Percentiles rank a stretch among this genome's conserved stretches.
phyloP scores from a whole-genome alignment of 2,797 vertebrate genomes.

The Hypotaenidia okinawae region DNA sequence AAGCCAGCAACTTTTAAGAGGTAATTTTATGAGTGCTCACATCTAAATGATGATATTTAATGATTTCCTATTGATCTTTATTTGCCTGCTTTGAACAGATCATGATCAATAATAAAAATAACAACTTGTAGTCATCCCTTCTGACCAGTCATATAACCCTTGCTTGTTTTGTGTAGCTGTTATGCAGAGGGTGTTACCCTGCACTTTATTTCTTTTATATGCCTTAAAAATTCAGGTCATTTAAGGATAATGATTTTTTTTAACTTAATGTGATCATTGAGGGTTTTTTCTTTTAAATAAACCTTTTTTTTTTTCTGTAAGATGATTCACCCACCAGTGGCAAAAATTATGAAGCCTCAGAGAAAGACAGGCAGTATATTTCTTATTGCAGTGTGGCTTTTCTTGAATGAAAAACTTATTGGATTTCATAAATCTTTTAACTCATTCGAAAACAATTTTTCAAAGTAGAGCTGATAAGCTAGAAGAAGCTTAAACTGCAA shows the following conservation, averaged over 20 bases:
- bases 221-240: background rate
- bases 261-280: background rate
- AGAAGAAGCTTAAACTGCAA: background rate
- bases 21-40: background rate
- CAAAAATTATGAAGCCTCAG: background rate
- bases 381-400: background rate
- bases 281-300: background rate
- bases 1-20: background rate
- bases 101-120: background rate
- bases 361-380: background rate
- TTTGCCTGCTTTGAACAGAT: background rate
- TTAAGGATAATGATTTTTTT: background rate
- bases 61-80: background rate
- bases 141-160: background rate
- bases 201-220: background rate
- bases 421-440: slow-evolving; percentile 6
- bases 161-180: background rate
- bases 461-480: background rate
- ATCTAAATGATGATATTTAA: background rate
- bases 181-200: background rate
- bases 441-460: background rate
- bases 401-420: background rate
- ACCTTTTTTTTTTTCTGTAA: background rate
- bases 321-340: background rate
- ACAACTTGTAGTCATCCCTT: background rate